Base-by-base conservation (phyloP, 2,113 vertebrate genomes). In the Dipodomys merriami region DNA sequence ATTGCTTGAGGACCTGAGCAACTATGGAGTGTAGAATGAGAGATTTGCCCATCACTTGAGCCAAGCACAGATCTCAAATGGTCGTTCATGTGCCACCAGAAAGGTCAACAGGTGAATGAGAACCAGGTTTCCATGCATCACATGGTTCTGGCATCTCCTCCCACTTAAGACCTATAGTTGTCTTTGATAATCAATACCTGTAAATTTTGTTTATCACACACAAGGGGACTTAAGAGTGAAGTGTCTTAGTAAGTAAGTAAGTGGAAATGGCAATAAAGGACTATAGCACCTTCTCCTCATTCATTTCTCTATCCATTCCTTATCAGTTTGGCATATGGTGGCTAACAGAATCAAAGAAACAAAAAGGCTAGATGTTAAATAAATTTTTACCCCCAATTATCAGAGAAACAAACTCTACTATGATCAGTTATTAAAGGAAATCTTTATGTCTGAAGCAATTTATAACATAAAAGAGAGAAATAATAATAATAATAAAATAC, bases 401-500 rank as follows among this genome's bases (percentile, higher is more conserved):
- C 29, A 86, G 68, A 73, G 65, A 83, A 78, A 79, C 6, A 16
- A 94, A 53, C 30, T 81, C 7, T 68, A 9, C 57, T 68, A 2
- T 35, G 74, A 53, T 60, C 46, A 19, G 16, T 64, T 35, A 82
- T 30, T 68, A 84, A 82, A 83, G 82, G 39, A 76, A 82, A 76
- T 69, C 5, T 81, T 76, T 69, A 65, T 35, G 62, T 33, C 13
- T 84, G 39, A 12, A 35, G 62, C 6, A 46, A 83, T 62, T 77
- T 69, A 39, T 16, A 77, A 74, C 53, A 78, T 72, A 92, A 15
- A 80, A 35, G 16, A 78, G 46, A 85, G 20, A 95, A 88, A 96
- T 67, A 91, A 89, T 62, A 92, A 46, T 84, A 96, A 91, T 72
- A 95, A 72, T 76, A 64, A 64, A 85, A 85, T 92, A 89, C 65